Percentiles rank a stretch among this genome's conserved stretches.
These are phyloP conservation scores for Zygaena filipendulae DNA, from an alignment of 2,888 invertebrate species.

Conservation along the genomic window DNA sequence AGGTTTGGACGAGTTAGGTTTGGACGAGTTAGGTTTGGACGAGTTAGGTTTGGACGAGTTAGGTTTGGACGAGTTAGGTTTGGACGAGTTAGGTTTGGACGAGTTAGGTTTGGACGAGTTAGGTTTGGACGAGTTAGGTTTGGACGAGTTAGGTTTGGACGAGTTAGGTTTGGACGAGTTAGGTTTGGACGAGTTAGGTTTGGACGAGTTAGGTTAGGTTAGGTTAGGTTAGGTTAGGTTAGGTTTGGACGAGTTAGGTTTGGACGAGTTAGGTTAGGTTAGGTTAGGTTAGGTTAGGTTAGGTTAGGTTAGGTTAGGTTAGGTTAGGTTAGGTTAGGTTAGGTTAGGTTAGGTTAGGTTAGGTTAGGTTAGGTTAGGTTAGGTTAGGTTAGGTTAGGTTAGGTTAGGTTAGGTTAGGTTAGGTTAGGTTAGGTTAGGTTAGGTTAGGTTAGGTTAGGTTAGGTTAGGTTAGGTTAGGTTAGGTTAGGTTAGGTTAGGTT, in stretches of 20 bases:
- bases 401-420: no score
- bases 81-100: slow-evolving; percentile 3
- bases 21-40: slow-evolving; percentile 3
- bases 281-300: slow-evolving; percentile 7
- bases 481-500: no score
- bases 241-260: slow-evolving; percentile 5
- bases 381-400: no score
- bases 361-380: no score
- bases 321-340: slow-evolving; percentile 7
- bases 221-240: slow-evolving; percentile 4
- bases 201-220: slow-evolving; percentile 1
- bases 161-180: slow-evolving; percentile 6
- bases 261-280: slow-evolving; percentile 6
- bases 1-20: slow-evolving; percentile 6
- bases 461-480: no score
- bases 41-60: slow-evolving; percentile 3
- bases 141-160: slow-evolving; percentile 4
- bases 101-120: slow-evolving; percentile 4
- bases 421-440: no score
- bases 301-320: slow-evolving; percentile 7
- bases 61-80: slow-evolving; percentile 3
- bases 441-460: no score
- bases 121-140: slow-evolving; percentile 6
- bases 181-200: slow-evolving; percentile 6
- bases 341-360: no score